Percentiles rank a stretch among this genome's conserved stretches.
Evolutionary conservation across 2,113 vertebrate species (phyloP).

Genomic region (Seriola quinqueradiata): DNA sequence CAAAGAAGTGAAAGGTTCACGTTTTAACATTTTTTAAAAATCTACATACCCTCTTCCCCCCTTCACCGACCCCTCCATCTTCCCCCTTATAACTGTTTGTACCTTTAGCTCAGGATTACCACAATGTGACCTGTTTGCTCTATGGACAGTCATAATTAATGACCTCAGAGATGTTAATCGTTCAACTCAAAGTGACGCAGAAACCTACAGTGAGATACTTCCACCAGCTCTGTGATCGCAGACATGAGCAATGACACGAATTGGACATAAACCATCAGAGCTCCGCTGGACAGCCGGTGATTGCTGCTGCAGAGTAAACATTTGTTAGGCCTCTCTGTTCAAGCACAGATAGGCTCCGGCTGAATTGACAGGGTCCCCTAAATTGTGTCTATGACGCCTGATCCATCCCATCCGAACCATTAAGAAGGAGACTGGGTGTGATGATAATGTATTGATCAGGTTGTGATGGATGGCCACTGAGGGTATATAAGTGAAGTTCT

Average conservation of each 20-base stretch:
- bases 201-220: slow-evolving; percentile 38
- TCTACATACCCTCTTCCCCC: background rate
- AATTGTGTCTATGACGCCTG: slow-evolving; percentile 77
- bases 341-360: slow-evolving; percentile 83
- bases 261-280: slow-evolving; percentile 69
- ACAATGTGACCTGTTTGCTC: slow-evolving; percentile 1
- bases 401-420: slow-evolving; percentile 82
- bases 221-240: slow-evolving; percentile 23
- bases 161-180: slow-evolving; percentile 8
- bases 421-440: slow-evolving; percentile 77
- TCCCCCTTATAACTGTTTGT: too few species aligned
- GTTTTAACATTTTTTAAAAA: background rate
- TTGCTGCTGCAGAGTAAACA: slow-evolving; percentile 77
- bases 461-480: slow-evolving; percentile 76
- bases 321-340: slow-evolving; percentile 84
- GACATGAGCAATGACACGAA: slow-evolving; percentile 62
- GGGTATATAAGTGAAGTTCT: slow-evolving; percentile 81
- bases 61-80: too few species aligned
- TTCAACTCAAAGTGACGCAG: slow-evolving; percentile 28
- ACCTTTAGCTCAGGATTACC: too few species aligned
- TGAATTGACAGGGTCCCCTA: slow-evolving; percentile 76
- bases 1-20: too few species aligned
- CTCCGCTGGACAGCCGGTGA: slow-evolving; percentile 64
- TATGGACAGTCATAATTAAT: background rate
- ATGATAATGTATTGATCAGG: slow-evolving; percentile 82